Evolutionary conservation across 2,797 vertebrate genomes (phyloP).

Genomic region (Myotis planiceps): DNA sequence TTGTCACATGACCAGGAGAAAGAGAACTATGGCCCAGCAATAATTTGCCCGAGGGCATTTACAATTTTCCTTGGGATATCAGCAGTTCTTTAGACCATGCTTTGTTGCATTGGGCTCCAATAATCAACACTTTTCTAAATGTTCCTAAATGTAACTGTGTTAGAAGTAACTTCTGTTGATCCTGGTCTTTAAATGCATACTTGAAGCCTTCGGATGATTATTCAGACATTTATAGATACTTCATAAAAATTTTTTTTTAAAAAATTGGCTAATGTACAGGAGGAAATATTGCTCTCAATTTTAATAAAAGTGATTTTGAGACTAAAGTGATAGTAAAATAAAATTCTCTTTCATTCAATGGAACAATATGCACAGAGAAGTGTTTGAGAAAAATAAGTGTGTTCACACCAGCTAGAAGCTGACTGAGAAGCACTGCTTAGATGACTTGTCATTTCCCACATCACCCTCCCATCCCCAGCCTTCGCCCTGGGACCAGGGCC

Average conservation of each 20-base stretch:
- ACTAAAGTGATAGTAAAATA: not conserved
- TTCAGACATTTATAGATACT: slow-evolving; percentile 35
- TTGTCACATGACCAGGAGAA: not conserved
- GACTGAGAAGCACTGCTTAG: not conserved
- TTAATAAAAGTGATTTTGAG: slow-evolving; percentile 46
- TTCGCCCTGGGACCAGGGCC: slow-evolving; percentile 17
- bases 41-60: slow-evolving; percentile 12
- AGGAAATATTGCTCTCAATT: slow-evolving; percentile 8
- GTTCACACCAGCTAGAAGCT: not conserved
- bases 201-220: slow-evolving; percentile 35
- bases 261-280: not conserved
- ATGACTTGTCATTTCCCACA: not conserved
- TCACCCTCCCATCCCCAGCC: not conserved
- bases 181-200: slow-evolving; percentile 33
- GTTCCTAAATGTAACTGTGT: slow-evolving; percentile 2
- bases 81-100: not conserved
- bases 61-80: not conserved
- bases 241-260: not conserved
- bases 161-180: not conserved
- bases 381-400: not conserved
- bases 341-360: not conserved
- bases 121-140: slow-evolving; percentile 1
- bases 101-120: not conserved
- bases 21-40: not conserved
- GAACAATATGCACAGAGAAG: not conserved